Conservation (phyloP, 1,140 invertebrate species). For the Macrocentrus cingulum region DNA sequence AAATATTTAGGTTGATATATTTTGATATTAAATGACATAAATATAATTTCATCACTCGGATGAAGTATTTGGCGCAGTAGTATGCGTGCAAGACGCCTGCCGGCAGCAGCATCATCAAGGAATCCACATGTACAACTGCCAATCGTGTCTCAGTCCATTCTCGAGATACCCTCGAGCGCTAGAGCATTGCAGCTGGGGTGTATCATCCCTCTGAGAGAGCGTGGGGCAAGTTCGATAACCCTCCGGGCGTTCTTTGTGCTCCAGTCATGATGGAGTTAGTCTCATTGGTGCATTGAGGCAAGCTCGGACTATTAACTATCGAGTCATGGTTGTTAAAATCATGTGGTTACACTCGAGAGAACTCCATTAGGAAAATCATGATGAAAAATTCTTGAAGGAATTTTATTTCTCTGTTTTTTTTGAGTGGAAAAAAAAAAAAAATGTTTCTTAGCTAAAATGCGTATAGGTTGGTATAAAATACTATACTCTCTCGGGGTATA, state of each 20-base stretch:
- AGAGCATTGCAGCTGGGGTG: background rate
- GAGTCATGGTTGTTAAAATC: conserved; percentile 2
- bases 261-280: background rate
- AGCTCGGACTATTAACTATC: conserved; percentile 7
- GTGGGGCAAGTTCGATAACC: background rate
- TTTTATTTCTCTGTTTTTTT: too few species aligned
- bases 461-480: conserved; percentile 27
- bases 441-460: too few species aligned
- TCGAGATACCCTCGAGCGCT: background rate
- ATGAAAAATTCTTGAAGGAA: too few species aligned
- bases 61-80: too few species aligned
- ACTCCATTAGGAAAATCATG: too few species aligned
- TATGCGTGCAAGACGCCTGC: too few species aligned
- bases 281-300: background rate
- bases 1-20: too few species aligned
- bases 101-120: too few species aligned
- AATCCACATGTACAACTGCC: background rate
- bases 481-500: conserved; percentile 31
- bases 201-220: background rate
- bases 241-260: conserved; percentile 1
- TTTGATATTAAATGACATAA: too few species aligned
- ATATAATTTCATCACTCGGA: too few species aligned
- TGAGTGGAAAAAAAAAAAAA: too few species aligned
- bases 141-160: conserved; percentile 6
- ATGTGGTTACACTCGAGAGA: too few species aligned